Evolutionary conservation across 2,888 invertebrate species (phyloP).

Genomic region (Chymomyza amoena): DNA sequence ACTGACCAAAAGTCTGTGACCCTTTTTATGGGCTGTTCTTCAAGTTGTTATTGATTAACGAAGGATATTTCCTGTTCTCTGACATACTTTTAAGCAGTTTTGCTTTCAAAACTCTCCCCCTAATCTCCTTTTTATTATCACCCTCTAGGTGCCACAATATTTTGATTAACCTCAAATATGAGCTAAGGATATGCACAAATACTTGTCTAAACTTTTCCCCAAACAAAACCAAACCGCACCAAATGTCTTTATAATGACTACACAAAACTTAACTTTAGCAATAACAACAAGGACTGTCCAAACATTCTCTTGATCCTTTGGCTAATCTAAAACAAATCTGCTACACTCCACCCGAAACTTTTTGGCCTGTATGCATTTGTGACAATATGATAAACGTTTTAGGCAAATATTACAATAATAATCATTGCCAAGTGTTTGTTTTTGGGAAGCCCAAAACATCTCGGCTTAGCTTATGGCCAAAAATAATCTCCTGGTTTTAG

Average conservation of each 20-base stretch:
- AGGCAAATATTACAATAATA: slow-evolving; percentile 40
- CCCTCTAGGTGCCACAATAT: neutral
- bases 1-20: too few species aligned
- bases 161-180: neutral
- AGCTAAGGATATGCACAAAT: neutral
- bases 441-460: slow-evolving; percentile 18
- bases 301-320: slow-evolving; percentile 21
- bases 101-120: too few species aligned
- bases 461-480: neutral
- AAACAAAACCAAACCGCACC: neutral
- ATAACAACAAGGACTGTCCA: slow-evolving; percentile 22
- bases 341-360: slow-evolving; percentile 3
- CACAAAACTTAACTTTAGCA: slow-evolving; percentile 22
- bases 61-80: too few species aligned
- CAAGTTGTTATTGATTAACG: too few species aligned
- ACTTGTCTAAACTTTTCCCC: neutral
- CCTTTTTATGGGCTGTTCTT: too few species aligned
- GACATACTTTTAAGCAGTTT: too few species aligned
- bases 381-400: slow-evolving; percentile 44
- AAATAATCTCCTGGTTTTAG: slow-evolving; percentile 20
- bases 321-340: slow-evolving; percentile 40
- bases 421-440: slow-evolving; percentile 14
- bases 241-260: slow-evolving; percentile 51
- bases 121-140: neutral
- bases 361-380: slow-evolving; percentile 9